A percentile compares a stretch with the other conserved stretches of the same genome.
phyloP scores from a whole-genome alignment of 1,140 invertebrate species.

The Melipona quadrifasciata region DNA sequence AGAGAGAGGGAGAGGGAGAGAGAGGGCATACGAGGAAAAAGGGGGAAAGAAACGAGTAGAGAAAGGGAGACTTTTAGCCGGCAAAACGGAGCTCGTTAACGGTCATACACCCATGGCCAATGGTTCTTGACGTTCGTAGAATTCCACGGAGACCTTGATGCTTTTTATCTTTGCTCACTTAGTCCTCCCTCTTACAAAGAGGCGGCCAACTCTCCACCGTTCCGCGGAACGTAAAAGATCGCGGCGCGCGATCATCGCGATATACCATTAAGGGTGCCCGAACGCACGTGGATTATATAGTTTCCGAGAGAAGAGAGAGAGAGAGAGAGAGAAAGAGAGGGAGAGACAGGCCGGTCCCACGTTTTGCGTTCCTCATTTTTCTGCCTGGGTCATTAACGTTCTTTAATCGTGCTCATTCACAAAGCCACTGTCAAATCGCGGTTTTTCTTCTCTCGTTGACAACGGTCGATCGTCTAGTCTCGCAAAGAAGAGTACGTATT shows the following conservation, averaged over 20 bases:
- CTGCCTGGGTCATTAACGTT: slow-evolving; percentile 31
- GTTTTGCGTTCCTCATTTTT: slow-evolving; percentile 45
- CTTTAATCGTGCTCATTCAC: slow-evolving; percentile 42
- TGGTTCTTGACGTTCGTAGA: slow-evolving; percentile 59
- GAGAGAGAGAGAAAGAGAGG: background rate
- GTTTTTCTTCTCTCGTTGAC: slow-evolving; percentile 2
- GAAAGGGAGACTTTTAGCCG: slow-evolving; percentile 35
- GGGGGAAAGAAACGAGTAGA: background rate
- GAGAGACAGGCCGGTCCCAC: slow-evolving; percentile 21
- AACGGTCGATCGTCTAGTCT: slow-evolving; percentile 12
- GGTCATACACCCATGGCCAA: slow-evolving; percentile 61
- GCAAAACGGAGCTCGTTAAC: slow-evolving; percentile 58
- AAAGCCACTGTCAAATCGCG: slow-evolving; percentile 22
- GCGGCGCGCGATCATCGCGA: slow-evolving; percentile 54
- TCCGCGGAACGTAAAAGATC: slow-evolving; percentile 56
- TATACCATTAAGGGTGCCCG: slow-evolving; percentile 57
- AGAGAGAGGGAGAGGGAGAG: no score
- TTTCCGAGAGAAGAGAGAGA: slow-evolving; percentile 28
- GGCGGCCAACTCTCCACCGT: slow-evolving; percentile 35
- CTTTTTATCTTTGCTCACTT: slow-evolving; percentile 58
- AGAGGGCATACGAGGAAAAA: background rate
- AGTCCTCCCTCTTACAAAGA: slow-evolving; percentile 29
- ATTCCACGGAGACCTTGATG: slow-evolving; percentile 57
- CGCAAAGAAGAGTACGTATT: background rate
- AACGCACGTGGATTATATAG: slow-evolving; percentile 54